Evolutionary conservation across 2,888 invertebrate species (phyloP).

Genomic region (Drosophila ezoana): DNA sequence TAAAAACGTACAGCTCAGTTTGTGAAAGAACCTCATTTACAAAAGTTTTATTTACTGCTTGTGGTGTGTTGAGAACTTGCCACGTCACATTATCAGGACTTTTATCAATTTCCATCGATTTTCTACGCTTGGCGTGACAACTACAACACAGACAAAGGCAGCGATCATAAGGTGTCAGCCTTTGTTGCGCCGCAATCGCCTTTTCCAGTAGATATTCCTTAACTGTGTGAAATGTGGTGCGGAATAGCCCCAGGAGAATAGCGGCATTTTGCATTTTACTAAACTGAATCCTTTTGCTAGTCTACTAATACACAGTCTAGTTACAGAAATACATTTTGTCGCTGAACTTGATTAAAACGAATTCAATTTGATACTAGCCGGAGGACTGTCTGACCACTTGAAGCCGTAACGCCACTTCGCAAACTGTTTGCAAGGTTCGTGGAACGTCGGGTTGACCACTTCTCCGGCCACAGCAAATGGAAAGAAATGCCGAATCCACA

Average conservation of each 20-base stretch:
- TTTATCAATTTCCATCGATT: constrained; percentile 81
- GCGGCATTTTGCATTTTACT: constrained; percentile 60
- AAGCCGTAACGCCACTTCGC: constrained; percentile 46
- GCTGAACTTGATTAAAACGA: constrained; percentile 8
- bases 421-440: constrained; percentile 58
- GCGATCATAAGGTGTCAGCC: constrained; percentile 32
- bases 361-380: constrained; percentile 10
- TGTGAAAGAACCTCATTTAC: constrained; percentile 9
- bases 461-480: constrained; percentile 22
- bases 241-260: constrained; percentile 39
- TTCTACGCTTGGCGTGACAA: constrained; percentile 55
- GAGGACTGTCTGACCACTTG: constrained; percentile 32
- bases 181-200: constrained; percentile 21
- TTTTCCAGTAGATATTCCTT: constrained; percentile 68
- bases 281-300: background rate
- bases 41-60: constrained; percentile 22
- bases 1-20: constrained; percentile 41
- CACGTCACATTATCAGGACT: constrained; percentile 44
- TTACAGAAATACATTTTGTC: constrained; percentile 22
- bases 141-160: constrained; percentile 64
- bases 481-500: constrained; percentile 36
- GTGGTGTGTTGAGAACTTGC: constrained; percentile 35
- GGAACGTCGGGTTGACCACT: constrained; percentile 40
- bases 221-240: constrained; percentile 46
- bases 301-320: background rate